Percentiles rank a stretch among this genome's conserved stretches.
These are phyloP conservation scores for Pomatostomus ruficeps DNA, from an alignment of 2,113 vertebrate genomes.

Conservation along the genomic window DNA sequence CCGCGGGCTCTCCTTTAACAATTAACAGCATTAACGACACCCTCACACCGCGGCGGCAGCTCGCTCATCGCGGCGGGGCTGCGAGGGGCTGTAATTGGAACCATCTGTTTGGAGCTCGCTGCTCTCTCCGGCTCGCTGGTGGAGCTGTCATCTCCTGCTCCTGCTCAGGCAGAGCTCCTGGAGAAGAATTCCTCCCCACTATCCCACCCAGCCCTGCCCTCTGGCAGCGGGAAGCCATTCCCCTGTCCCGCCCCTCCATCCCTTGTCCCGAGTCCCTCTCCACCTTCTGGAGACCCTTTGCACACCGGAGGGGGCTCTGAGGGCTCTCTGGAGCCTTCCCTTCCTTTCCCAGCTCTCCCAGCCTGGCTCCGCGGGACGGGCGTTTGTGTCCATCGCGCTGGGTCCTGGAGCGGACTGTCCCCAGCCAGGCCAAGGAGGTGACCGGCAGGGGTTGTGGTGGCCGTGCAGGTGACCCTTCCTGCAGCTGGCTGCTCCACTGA, in stretches of 20 bases:
- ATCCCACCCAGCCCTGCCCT: not conserved
- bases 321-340: not conserved
- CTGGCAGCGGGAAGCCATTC: not conserved
- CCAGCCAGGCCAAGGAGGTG: not conserved
- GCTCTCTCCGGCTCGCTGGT: not conserved
- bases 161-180: not conserved
- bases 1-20: not conserved
- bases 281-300: not conserved
- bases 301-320: not conserved
- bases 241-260: not conserved
- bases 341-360: not conserved
- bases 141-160: not conserved
- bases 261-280: not conserved
- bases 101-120: not conserved
- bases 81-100: not conserved
- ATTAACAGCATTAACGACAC: not conserved
- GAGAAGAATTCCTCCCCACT: not conserved
- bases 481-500: accelerated
- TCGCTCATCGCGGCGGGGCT: not conserved
- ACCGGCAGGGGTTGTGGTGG: accelerated
- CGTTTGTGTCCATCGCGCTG: too few species aligned
- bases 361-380: not conserved
- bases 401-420: too few species aligned
- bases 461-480: accelerated
- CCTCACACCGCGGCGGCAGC: not conserved